A percentile compares a stretch with the other conserved stretches of the same genome.
Evolutionary conservation across 2,113 vertebrate genomes (phyloP).

Genomic region (Myxocyprinus asiaticus): DNA sequence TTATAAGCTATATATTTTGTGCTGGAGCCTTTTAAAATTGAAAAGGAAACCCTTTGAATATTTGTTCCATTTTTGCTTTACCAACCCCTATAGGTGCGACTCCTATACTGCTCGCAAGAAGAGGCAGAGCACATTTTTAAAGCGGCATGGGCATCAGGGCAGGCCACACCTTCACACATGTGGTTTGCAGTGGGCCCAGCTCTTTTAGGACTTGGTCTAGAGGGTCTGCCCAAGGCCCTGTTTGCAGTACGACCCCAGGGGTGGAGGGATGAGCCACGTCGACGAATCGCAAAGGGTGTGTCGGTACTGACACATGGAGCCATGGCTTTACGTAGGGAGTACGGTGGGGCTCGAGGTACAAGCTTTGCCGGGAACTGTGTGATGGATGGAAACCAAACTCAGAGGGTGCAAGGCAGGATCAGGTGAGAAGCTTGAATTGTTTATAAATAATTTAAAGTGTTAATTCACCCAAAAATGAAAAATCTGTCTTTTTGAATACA

Average conservation of each 20-base stretch:
- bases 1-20: too few relatives aligned
- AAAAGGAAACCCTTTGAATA: neutral
- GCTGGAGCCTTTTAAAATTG: neutral
- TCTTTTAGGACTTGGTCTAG: constrained; percentile 80
- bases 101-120: constrained; percentile 90
- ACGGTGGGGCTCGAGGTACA: constrained; percentile 73
- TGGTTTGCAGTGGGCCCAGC: constrained; percentile 92
- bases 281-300: constrained; percentile 85
- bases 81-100: constrained; percentile 74
- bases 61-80: neutral
- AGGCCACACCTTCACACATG: constrained; percentile 87
- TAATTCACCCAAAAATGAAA: too few relatives aligned
- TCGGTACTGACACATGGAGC: constrained; percentile 90
- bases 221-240: constrained; percentile 83
- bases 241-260: constrained; percentile 89
- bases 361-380: constrained; percentile 86
- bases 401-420: constrained; percentile 78
- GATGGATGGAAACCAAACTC: constrained; percentile 81
- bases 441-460: neutral
- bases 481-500: too few relatives aligned
- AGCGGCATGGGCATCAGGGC: constrained; percentile 82
- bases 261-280: constrained; percentile 87
- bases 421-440: constrained; percentile 71
- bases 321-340: constrained; percentile 84
- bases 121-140: constrained; percentile 86